phyloP scores from a whole-genome alignment of 2,888 invertebrate genomes.

The Rhorus exstirpatorius region DNA sequence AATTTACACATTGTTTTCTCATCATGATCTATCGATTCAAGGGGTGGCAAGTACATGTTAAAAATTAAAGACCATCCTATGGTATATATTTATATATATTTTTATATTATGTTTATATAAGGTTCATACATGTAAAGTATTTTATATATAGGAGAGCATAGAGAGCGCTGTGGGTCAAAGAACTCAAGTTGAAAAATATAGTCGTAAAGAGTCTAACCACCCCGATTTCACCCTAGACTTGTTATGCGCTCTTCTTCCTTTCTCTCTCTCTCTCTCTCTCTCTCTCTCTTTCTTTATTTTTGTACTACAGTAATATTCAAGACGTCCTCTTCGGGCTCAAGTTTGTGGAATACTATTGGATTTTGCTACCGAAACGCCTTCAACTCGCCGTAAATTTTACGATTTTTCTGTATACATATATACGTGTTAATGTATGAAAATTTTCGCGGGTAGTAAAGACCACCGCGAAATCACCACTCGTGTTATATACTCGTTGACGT shows the following conservation, averaged over 20 bases:
- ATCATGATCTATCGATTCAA: too few species aligned
- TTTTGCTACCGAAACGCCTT: slow-evolving; percentile 58
- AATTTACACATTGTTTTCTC: too few species aligned
- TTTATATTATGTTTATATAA: slow-evolving; percentile 18
- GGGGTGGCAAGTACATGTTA: too few species aligned
- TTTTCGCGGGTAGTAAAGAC: not conserved
- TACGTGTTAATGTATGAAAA: slow-evolving; percentile 12
- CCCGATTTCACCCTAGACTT: slow-evolving; percentile 47
- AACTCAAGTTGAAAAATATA: slow-evolving; percentile 61
- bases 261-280: not conserved
- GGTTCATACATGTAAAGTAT: not conserved
- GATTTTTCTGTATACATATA: slow-evolving; percentile 40
- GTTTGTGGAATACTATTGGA: slow-evolving; percentile 48
- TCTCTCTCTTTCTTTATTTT: not conserved
- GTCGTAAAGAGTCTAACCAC: slow-evolving; percentile 61
- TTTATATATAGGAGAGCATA: slow-evolving; percentile 7
- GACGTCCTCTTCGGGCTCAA: slow-evolving; percentile 26
- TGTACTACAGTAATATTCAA: slow-evolving; percentile 10
- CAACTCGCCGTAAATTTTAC: slow-evolving; percentile 59
- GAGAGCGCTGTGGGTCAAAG: slow-evolving; percentile 46
- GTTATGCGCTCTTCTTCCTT: not conserved
- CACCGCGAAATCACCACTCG: slow-evolving; percentile 31
- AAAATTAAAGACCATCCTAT: too few species aligned
- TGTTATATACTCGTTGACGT: slow-evolving; percentile 6
- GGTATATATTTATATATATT: not conserved